Evolutionary conservation across 2,888 invertebrate species (phyloP), one percentile per base, ranked within the genome.

Genomic region (Elmis aenea): DNA sequence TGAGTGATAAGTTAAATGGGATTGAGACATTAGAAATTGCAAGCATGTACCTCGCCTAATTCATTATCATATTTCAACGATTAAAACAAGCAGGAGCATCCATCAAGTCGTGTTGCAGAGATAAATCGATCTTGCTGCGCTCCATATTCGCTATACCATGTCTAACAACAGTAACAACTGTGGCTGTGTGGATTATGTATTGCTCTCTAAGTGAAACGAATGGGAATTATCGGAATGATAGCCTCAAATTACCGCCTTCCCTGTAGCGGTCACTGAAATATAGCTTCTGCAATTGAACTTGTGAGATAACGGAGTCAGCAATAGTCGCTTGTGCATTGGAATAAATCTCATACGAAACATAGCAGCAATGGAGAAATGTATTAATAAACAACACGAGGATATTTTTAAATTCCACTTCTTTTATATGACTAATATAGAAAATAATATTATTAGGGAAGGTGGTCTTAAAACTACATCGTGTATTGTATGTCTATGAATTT

Each of bases 21-120:
- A 42, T 48, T 42, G 39, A 48, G 45, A 45, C 45, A 45, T 48
- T 48, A 45, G 42, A 48, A 42, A 42, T 40, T 33, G 42, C 35
- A 42, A 45, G 25, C 39, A 36, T 27, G 27, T 39, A 33, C 32
- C 23, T 34, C 42, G 37, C 48, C 46, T 42, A 42, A 35, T 35
- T 39, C 39, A 48, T 48, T 48, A 48, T 36, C 48, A 48, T 48
- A 48, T 44, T 38, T 34, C 30, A 32, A 21, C 45, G 38, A 48
- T 48, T 46, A 42, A 44, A 26, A 10, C n/a, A n/a, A 34, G 13
- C 30, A 29, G 31, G 29, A 16, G 33, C 29, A 38, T 34, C 23
- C 33, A 33, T 42, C 33, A 35, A 23, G 29, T 26, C 16, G 20
- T 21, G 9, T 13, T 27, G 20, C 16, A 36, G 34, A 38, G 36